Evolutionary conservation across 2,797 vertebrate species (phyloP).

Genomic region (Poecilia picta): DNA sequence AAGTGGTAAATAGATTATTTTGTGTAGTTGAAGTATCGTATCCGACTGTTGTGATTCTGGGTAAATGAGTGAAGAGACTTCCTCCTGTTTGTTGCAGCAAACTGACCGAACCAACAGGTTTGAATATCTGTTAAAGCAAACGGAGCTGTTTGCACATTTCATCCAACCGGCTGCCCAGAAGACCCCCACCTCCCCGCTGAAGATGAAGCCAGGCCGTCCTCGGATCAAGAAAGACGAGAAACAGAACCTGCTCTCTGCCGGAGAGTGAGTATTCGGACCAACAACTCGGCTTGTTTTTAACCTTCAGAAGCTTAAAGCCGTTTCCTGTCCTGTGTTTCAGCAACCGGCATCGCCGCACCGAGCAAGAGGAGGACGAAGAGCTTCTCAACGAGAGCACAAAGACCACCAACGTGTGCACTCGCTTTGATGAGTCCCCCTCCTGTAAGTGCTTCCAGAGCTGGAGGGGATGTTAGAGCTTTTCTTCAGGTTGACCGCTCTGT

Average conservation of each 20-base stretch:
- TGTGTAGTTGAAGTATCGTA: neutral
- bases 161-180: conserved; percentile 99
- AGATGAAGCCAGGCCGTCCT: conserved; percentile 98
- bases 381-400: conserved; percentile 95
- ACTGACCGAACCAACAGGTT: conserved; percentile 98
- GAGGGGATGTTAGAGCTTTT: neutral
- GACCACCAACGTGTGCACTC: conserved; percentile 94
- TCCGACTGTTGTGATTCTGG: neutral
- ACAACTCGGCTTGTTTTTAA: neutral
- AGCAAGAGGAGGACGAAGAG: conserved; percentile 98
- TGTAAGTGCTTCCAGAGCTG: conserved; percentile 79
- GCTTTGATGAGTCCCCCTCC: conserved; percentile 96
- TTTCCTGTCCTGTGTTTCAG: conserved; percentile 65
- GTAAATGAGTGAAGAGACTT: neutral
- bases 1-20: conserved; percentile 86
- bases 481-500: neutral
- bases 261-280: conserved; percentile 88
- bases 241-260: conserved; percentile 93
- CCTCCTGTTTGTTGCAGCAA: conserved; percentile 79
- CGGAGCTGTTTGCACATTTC: conserved; percentile 98
- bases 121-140: conserved; percentile 98
- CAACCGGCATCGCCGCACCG: conserved; percentile 95
- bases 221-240: conserved; percentile 98
- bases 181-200: conserved; percentile 97
- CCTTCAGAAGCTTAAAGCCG: neutral